These are phyloP conservation scores for Busseola fusca DNA, from an alignment of 2,888 invertebrate species.

Conservation along the genomic window DNA sequence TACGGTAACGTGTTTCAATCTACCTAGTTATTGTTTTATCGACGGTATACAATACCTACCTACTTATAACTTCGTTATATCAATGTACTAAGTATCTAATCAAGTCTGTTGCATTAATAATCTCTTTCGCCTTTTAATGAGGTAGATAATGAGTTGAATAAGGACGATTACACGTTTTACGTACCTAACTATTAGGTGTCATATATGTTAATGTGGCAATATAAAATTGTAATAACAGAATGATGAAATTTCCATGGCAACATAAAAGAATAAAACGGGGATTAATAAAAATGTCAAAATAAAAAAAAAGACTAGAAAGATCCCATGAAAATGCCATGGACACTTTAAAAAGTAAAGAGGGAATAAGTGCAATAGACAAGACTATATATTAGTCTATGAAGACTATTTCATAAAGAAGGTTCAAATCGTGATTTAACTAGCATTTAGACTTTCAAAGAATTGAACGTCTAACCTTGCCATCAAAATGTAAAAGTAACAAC, in stretches of 20 bases:
- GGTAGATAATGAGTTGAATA: conserved; percentile 22
- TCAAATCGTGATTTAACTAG: conserved; percentile 33
- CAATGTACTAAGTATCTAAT: conserved; percentile 50
- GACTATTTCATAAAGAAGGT: conserved; percentile 16
- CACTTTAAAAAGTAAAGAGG: not conserved
- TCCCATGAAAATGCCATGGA: not conserved
- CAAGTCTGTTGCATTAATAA: conserved; percentile 49
- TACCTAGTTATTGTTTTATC: conserved; percentile 53
- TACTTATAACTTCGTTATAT: conserved; percentile 6
- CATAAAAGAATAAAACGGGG: not conserved
- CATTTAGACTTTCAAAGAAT: conserved; percentile 32
- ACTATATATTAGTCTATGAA: no score
- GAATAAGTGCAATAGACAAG: conserved; percentile 10
- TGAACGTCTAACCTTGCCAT: conserved; percentile 43
- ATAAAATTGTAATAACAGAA: not conserved
- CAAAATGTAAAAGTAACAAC: conserved; percentile 44
- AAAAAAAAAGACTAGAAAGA: not conserved
- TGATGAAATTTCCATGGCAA: not conserved
- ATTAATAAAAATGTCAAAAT: not conserved
- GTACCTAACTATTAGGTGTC: not conserved
- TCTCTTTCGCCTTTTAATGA: conserved; percentile 25
- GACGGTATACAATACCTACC: conserved; percentile 5
- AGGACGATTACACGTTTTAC: conserved; percentile 4
- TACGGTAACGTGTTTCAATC: conserved; percentile 52
- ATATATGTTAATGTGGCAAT: not conserved